Base-by-base conservation (phyloP, 2,888 invertebrate genomes). In the Euspilapteryx auroguttella region DNA sequence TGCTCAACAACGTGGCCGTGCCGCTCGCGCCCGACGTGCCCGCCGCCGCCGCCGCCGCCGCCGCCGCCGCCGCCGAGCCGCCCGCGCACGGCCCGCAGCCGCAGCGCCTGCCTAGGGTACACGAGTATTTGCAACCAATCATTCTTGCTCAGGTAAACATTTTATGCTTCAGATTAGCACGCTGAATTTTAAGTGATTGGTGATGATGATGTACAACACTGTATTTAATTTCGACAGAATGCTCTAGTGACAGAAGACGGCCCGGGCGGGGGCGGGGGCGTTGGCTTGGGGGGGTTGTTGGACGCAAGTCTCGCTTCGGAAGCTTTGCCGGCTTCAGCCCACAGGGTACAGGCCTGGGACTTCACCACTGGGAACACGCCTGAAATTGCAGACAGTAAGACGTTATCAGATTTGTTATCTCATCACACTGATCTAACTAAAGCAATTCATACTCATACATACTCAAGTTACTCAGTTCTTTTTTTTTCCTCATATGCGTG, bases 271-370 rank as follows among this genome's bases (percentile, higher is more conserved):
- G 59, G 45, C 41, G 44, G 20, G 3, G 37, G 35, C 5, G 41
- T 44, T n/a, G 49, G 48, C 21, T 8, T 17, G 5, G 8, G 17
- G 37, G 61, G 59, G 25, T 49, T 59, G 36, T 51, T 58, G 31
- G 78, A 62, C 46, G 59, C 69, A 10, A 61, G 66, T 30, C 56
- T 78, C 40, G 59, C 73, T 34, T 69, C 78, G 6, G 76, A 76
- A 35, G 66, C 79, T 3, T 71, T 83, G 25, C 79, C 83, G 15
- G 80, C 82, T 25, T 82, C 84, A 24, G 85, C 85, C 40, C 87
- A 90, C 59, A 76, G 91, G 37, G 86, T 92, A 41, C 91, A 92
- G 63, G 85, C 83, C 24, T 92, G 92, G 92, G 87, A 90, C 66
- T 87, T 91, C 57, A 81, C 83, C 3, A 73, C 80, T 24, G 82